Conservation (phyloP, 2,113 vertebrate genomes). For the Gallinago undulata region DNA sequence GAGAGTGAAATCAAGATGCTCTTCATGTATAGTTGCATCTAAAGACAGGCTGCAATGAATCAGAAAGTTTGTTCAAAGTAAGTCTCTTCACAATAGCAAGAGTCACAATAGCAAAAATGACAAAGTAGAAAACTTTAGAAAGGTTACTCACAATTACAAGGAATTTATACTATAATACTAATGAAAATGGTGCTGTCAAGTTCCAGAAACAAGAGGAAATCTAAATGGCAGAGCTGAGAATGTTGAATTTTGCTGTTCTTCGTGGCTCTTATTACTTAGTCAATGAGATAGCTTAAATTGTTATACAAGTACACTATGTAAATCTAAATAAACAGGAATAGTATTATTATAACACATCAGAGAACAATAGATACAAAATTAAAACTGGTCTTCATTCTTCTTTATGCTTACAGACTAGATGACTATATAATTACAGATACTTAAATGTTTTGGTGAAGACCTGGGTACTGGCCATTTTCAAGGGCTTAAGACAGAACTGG, state of each 20-base stretch:
- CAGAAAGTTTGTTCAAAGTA: neutral
- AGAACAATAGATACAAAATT: neutral
- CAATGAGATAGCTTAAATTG: neutral
- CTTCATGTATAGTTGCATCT: neutral
- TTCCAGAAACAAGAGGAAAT: neutral
- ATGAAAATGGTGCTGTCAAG: neutral
- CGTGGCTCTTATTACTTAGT: neutral
- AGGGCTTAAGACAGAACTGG: neutral
- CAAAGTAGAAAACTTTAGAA: neutral
- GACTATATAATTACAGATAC: neutral
- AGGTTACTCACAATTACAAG: neutral
- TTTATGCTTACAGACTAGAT: neutral
- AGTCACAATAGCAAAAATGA: neutral
- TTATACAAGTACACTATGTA: neutral
- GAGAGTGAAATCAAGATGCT: neutral
- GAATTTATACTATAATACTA: neutral
- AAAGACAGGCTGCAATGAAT: neutral
- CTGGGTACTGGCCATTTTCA: neutral
- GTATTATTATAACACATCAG: neutral
- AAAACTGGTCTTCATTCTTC: neutral
- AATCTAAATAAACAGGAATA: neutral
- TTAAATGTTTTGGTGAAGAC: neutral
- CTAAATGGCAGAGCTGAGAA: neutral
- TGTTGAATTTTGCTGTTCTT: neutral
- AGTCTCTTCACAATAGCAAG: neutral